Evolutionary conservation across 2,888 invertebrate species (phyloP), one percentile per base, ranked within the genome.

Genomic region (Conistra vaccinii): DNA sequence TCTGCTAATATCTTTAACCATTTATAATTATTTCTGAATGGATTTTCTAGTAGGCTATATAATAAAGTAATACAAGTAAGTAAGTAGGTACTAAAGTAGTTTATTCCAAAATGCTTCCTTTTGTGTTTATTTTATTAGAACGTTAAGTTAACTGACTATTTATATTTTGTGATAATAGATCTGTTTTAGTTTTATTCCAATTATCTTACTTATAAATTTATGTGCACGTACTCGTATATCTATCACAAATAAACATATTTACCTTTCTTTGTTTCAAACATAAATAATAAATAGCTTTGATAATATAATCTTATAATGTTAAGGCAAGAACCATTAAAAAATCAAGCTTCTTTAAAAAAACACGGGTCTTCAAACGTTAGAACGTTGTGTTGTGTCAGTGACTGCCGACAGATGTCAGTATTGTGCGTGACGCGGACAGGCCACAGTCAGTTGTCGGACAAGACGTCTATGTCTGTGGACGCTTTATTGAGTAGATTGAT

Each of bases 71-170:
- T 58, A 32, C 12, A 32, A 32, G 32, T 3, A 26, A 10, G 20
- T 23, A 32, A 32, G 32, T 3, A 26, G 5, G 20, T 23, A 14
- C 1, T 7, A 14, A 55, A 55, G 12, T 53, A 58, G 26, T 53
- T 71, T 53, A 32, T 67, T 29, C n/a, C n/a, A 29, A 51, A 45
- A 45, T 26, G 45, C 14, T 53, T 63, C 17, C 42, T 73, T 45
- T 58, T 62, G 14, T 61, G 12, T 78, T 78, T 78, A 48, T 48
- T 48, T 48, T 23, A 65, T 32, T 65, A 23, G 23, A 29, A 23
- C 9, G 29, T 48, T 6, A 26, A 55, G 26, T 55, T 14, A 53
- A n/a, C n/a, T 1, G 12, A 51, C 23, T 51, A 35, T 35, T 35
- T 35, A 5, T 35, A 6, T 35, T 35, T 2, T 35, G 6, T 35